Conservation (phyloP, 2,888 invertebrate genomes). For the Spicauda simplicius region DNA sequence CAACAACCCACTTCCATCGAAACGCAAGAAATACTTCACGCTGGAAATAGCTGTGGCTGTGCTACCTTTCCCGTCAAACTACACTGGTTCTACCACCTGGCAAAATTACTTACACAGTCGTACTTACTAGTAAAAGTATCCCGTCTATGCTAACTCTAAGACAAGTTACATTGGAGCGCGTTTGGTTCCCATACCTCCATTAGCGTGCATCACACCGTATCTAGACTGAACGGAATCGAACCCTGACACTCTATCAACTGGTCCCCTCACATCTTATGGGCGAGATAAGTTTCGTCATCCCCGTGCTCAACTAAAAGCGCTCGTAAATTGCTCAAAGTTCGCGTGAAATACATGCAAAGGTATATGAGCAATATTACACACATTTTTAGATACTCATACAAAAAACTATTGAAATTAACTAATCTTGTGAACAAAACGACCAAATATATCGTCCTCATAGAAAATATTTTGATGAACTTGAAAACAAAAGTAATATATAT, state of each 20-base stretch:
- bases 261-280: slow-evolving; percentile 56
- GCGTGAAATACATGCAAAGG: slow-evolving; percentile 4
- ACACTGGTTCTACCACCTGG: too few relatives aligned
- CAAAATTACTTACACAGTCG: too few relatives aligned
- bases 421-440: too few relatives aligned
- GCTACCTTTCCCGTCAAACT: too few relatives aligned
- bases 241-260: slow-evolving; percentile 63
- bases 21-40: too few relatives aligned
- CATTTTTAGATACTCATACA: too few relatives aligned
- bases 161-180: slow-evolving; percentile 40
- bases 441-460: too few relatives aligned
- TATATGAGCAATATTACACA: neutral
- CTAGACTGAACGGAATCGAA: slow-evolving; percentile 58
- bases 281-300: slow-evolving; percentile 65
- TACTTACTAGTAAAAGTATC: neutral
- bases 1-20: too few relatives aligned
- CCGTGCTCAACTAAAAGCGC: slow-evolving; percentile 58
- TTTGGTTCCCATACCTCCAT: slow-evolving; percentile 67
- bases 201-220: slow-evolving; percentile 72
- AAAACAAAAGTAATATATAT: too few relatives aligned
- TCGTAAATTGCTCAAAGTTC: slow-evolving; percentile 58
- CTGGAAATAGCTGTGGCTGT: too few relatives aligned
- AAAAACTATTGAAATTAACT: too few relatives aligned
- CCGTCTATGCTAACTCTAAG: slow-evolving; percentile 34
- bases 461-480: too few relatives aligned